These are phyloP conservation scores for Cathartes aura DNA, from an alignment of 2,113 vertebrate genomes.

Conservation along the genomic window DNA sequence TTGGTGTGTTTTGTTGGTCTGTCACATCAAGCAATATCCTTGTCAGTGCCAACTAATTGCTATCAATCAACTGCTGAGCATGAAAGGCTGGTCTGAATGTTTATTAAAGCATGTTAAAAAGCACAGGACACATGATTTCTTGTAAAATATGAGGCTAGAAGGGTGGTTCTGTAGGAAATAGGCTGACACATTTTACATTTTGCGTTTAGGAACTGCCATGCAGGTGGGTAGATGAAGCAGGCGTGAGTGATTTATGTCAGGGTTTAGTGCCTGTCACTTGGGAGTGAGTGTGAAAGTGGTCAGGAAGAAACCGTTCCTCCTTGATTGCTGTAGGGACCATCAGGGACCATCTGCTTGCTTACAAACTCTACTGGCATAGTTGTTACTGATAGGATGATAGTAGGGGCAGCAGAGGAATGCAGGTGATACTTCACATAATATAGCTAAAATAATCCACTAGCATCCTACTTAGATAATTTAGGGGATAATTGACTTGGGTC, in stretches of 20 bases:
- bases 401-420: neutral
- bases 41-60: slow-evolving; percentile 64
- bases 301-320: slow-evolving; percentile 23
- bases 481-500: neutral
- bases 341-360: slow-evolving; percentile 47
- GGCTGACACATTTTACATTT: neutral
- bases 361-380: neutral
- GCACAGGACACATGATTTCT: slow-evolving; percentile 12
- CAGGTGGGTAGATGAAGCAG: slow-evolving; percentile 56
- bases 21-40: slow-evolving; percentile 65
- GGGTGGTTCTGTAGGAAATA: neutral
- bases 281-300: slow-evolving; percentile 56
- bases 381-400: neutral
- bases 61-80: slow-evolving; percentile 40
- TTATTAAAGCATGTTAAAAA: slow-evolving; percentile 34
- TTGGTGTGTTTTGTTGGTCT: slow-evolving; percentile 65
- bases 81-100: slow-evolving; percentile 40
- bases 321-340: slow-evolving; percentile 18
- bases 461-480: neutral
- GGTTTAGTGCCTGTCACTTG: slow-evolving; percentile 48
- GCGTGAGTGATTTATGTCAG: slow-evolving; percentile 51
- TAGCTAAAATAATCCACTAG: neutral
- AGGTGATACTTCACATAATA: neutral
- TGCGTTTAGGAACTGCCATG: neutral
- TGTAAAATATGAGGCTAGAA: neutral